Conservation (phyloP, 1,140 invertebrate genomes). For the Micrasema longulum region DNA sequence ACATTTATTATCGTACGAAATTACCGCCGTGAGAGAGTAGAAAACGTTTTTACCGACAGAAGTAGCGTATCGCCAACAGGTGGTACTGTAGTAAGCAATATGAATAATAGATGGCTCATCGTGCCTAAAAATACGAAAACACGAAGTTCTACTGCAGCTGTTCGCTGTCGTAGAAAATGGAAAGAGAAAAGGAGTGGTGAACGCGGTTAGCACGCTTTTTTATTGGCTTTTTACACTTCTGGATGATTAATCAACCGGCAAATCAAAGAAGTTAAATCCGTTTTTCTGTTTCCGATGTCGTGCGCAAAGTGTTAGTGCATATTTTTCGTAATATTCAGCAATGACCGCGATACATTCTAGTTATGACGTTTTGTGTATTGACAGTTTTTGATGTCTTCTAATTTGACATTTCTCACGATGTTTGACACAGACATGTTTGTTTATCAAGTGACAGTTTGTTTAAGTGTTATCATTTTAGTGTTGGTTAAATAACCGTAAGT, state of each 20-base stretch:
- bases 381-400: conserved; percentile 43
- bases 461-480: conserved; percentile 8
- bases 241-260: conserved; percentile 36
- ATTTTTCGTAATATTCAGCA: conserved; percentile 32
- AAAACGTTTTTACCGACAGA: conserved; percentile 4
- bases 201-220: conserved; percentile 38
- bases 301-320: conserved; percentile 29
- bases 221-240: conserved; percentile 31
- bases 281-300: conserved; percentile 23
- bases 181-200: conserved; percentile 47
- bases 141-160: conserved; percentile 33
- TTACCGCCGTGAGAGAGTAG: background rate
- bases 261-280: conserved; percentile 30
- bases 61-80: conserved; percentile 31
- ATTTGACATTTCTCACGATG: conserved; percentile 39
- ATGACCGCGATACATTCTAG: conserved; percentile 31
- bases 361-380: conserved; percentile 46
- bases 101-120: conserved; percentile 44
- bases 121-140: conserved; percentile 40
- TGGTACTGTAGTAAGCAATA: conserved; percentile 15
- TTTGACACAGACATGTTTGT: conserved; percentile 36
- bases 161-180: conserved; percentile 40
- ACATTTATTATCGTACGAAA: too few species aligned
- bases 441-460: conserved; percentile 41
- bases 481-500: conserved; percentile 29